phyloP scores from a whole-genome alignment of 2,888 invertebrate species.

The Aporophyla lueneburgensis region DNA sequence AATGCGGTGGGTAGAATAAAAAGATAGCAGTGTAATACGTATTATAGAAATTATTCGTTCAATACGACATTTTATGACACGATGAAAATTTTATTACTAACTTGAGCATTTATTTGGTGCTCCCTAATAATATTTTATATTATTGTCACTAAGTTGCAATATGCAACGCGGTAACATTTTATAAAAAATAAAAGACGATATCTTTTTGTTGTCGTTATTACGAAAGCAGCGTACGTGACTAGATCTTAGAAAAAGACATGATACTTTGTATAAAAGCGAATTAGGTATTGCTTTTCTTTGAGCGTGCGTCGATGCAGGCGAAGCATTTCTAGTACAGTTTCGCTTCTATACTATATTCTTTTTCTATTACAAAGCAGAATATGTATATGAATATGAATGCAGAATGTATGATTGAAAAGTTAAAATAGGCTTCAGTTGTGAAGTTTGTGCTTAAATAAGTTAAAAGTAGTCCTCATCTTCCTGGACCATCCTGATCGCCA shows the following conservation, averaged over 20 bases:
- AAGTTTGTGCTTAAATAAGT: not conserved
- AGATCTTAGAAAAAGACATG: not conserved
- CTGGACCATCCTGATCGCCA: not conserved
- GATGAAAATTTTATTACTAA: conserved; percentile 3
- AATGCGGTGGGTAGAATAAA: not conserved
- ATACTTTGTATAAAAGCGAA: not conserved
- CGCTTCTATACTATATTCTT: not conserved
- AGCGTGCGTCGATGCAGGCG: not conserved
- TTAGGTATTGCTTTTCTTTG: not conserved
- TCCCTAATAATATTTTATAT: conserved; percentile 14
- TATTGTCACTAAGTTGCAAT: conserved; percentile 5
- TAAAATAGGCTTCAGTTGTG: not conserved
- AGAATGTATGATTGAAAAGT: conserved; percentile 4
- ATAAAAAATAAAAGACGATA: not conserved
- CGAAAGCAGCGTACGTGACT: conserved; percentile 6
- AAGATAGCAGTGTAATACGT: not conserved
- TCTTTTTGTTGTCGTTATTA: conserved; percentile 5
- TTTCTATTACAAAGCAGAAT: not conserved
- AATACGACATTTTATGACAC: conserved; percentile 20
- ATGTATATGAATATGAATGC: not conserved
- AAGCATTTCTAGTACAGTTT: not conserved
- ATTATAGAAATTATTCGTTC: not conserved
- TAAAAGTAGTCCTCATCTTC: not conserved
- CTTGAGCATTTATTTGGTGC: conserved; percentile 22
- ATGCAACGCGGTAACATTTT: not conserved